phyloP scores from a whole-genome alignment of 2,888 invertebrate species.

The Epistrophe eligans region DNA sequence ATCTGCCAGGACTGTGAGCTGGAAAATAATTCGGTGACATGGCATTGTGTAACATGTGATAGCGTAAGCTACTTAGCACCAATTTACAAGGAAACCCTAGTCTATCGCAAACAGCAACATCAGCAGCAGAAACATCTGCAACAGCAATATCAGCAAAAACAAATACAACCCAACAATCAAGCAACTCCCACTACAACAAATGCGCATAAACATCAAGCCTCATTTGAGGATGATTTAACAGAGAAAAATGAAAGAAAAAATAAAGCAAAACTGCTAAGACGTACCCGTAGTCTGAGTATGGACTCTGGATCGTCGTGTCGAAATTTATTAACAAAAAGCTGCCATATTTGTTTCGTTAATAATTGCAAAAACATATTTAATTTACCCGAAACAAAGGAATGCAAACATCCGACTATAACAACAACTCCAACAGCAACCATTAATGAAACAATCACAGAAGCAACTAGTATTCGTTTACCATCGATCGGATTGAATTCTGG shows the following conservation, averaged over 20 bases:
- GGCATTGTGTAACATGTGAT: constrained; percentile 84
- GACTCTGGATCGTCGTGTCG: constrained; percentile 82
- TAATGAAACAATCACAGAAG: constrained; percentile 42
- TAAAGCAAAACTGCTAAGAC: constrained; percentile 79
- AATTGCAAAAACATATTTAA: constrained; percentile 83
- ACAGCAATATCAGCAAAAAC: constrained; percentile 68
- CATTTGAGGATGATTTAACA: constrained; percentile 73
- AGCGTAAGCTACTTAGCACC: constrained; percentile 84
- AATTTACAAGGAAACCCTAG: constrained; percentile 83
- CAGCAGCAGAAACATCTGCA: constrained; percentile 73
- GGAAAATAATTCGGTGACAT: constrained; percentile 84
- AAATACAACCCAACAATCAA: constrained; percentile 48
- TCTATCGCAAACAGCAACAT: constrained; percentile 77
- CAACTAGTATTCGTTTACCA: constrained; percentile 59
- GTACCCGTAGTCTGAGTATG: constrained; percentile 83
- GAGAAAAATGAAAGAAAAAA: constrained; percentile 77
- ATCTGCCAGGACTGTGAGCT: constrained; percentile 83
- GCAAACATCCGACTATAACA: constrained; percentile 68
- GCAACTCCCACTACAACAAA: constrained; percentile 27
- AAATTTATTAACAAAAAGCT: constrained; percentile 79
- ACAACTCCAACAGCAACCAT: constrained; percentile 43
- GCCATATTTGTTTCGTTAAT: constrained; percentile 84
- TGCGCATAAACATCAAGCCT: constrained; percentile 75
- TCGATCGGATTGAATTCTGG: constrained; percentile 46
- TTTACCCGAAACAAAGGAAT: constrained; percentile 79